Evolutionary conservation across 2,888 invertebrate species (phyloP), one percentile per base, ranked within the genome.

Genomic region (Dinocampus coccinellae): DNA sequence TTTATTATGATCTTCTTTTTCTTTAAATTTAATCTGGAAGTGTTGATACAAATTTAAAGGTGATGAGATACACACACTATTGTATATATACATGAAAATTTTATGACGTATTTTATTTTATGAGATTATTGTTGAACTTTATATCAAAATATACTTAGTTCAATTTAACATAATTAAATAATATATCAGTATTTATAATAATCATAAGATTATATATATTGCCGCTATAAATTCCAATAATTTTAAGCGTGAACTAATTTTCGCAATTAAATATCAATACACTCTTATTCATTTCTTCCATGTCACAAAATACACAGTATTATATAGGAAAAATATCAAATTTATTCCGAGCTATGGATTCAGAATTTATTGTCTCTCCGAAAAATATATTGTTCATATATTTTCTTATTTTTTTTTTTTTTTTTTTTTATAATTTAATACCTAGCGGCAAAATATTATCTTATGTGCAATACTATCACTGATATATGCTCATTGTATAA

Each of bases 181-280:
- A n/a, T 47, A 47, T 16, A 16, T 47, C 47, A 47, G 47, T 47
- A 47, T 47, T 47, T 47, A 47, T 47, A 16, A 20, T 16, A 47
- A 47, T 47, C 47, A 47, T 47, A 20, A 47, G 47, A 47, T 47
- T 16, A 47, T 16, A 16, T 47, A 47, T 47, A 7, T 47, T 47
- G 47, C 47, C 47, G 47, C 47, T 47, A 47, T 47, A n/a, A 47
- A 47, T 47, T 47, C 47, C 47, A 47, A 16, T 47, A 47, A 47
- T 47, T 47, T 47, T 47, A 47, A 47, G 47, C 47, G 4, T 16
- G 47, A 47, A 47, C 16, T 47, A 16, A 47, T 47, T 7, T 16
- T n/a, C 6, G 16, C 47, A n/a, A 47, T 16, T 6, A 6, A 1
- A 3, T 47, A 9, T 47, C 6, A 7, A 20, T 47, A 47, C n/a